Conservation (phyloP, 2,888 invertebrate genomes). For the Gymnosoma rotundatum region DNA sequence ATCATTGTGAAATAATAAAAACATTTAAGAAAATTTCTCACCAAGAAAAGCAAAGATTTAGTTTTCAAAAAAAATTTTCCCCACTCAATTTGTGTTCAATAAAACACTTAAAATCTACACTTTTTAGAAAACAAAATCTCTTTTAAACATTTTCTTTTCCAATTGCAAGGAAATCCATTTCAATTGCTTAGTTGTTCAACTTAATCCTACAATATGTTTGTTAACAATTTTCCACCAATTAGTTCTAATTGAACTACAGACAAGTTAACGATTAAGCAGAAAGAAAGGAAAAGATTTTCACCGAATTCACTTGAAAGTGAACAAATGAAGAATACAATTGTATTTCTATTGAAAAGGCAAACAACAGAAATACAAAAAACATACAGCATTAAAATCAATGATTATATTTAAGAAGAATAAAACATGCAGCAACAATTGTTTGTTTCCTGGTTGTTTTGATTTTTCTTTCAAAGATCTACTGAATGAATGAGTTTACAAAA, state of each 20-base stretch:
- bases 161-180: no score
- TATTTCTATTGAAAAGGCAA: not conserved
- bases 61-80: not conserved
- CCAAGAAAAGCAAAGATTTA: not conserved
- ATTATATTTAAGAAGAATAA: conserved; percentile 13
- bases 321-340: not conserved
- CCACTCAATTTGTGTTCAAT: no score
- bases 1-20: no score
- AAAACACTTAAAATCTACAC: no score
- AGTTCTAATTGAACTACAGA: not conserved
- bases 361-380: not conserved
- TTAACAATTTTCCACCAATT: conserved; percentile 26
- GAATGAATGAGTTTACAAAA: not conserved
- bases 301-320: not conserved
- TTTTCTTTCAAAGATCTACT: conserved; percentile 2
- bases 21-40: not conserved
- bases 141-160: no score
- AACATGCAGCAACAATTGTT: conserved; percentile 11
- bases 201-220: conserved; percentile 9
- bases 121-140: no score
- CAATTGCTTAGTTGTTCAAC: not conserved
- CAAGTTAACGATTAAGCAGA: conserved; percentile 23
- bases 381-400: not conserved
- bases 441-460: not conserved
- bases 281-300: not conserved